These are phyloP conservation scores for Pararge aegeria DNA, from an alignment of 1,140 invertebrate genomes.

Conservation along the genomic window DNA sequence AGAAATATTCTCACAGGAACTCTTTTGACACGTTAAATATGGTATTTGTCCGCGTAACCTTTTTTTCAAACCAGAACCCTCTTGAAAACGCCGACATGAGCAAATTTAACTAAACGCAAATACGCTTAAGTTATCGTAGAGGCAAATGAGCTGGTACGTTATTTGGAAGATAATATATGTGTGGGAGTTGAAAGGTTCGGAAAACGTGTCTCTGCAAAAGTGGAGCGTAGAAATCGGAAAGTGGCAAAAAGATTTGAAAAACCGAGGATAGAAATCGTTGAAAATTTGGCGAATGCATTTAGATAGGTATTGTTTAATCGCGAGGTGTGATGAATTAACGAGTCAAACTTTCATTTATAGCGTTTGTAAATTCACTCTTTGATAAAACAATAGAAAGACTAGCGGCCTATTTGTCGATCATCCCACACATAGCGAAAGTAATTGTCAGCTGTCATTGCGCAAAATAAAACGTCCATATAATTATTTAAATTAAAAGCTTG, in stretches of 20 bases:
- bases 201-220: no score
- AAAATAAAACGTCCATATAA: background rate
- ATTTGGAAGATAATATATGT: no score
- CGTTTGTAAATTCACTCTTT: constrained; percentile 7
- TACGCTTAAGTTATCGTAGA: no score
- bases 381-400: constrained; percentile 13
- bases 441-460: constrained; percentile 9
- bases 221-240: no score
- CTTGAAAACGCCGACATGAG: background rate
- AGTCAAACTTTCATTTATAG: constrained; percentile 5
- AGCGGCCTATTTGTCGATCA: constrained; percentile 13
- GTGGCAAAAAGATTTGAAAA: no score
- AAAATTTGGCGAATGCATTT: no score
- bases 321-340: background rate
- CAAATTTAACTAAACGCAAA: no score
- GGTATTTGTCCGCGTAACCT: background rate
- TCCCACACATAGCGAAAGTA: constrained; percentile 25
- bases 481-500: no score
- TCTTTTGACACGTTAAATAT: constrained; percentile 20
- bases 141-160: no score
- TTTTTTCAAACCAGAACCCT: background rate
- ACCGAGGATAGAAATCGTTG: no score
- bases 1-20: constrained; percentile 26
- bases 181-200: no score
- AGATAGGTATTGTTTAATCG: background rate